Base-by-base conservation (phyloP, 2,888 invertebrate species). In the Blastobasis adustella region DNA sequence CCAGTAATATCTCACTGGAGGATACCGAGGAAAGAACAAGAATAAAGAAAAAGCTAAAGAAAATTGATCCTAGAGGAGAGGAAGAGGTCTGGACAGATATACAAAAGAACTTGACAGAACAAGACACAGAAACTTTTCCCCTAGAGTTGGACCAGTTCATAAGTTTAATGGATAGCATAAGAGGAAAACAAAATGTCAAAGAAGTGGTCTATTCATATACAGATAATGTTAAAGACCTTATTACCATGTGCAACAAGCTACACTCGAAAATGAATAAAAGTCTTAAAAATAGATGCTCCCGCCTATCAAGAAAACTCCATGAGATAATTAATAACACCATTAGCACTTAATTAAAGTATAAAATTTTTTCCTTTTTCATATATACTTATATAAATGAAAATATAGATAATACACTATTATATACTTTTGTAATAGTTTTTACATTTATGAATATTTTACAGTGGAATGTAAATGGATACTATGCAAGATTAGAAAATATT, bases 51-150 rank as follows among this genome's bases (percentile, higher is more conserved):
- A 47, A 53, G 53, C 23, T 43, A 47, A 38, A 51, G 47, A 45
- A 54, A 49, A 45, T 8, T 23, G 49, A 53, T n/a, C 10, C 49
- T n/a, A 52, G 49, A 47, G 48, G 4, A 39, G 54, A 58, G 37
- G 53, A 54, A 46, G 50, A 55, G 37, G 46, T 55, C 36, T 57
- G 55, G 57, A 47, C 36, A 39, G 45, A 54, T 46, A 50, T 54
- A 47, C 43, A 52, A 52, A 45, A 49, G 0, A 42, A 43, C 37
- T 10, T 54, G 6, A 40, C 37, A 42, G 52, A 52, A 39, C n/a
- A 46, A 39, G 44, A 50, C 8, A 45, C 38, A 46, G 42, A 50
- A 8, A 49, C 7, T 9, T 41, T 47, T 10, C 47, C 47, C 6
- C 5, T 47, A 47, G 41, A 23, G 23, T 6, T 48, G 37, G 55